These are phyloP conservation scores for Meganola albula DNA, from an alignment of 2,888 invertebrate species.

Conservation along the genomic window DNA sequence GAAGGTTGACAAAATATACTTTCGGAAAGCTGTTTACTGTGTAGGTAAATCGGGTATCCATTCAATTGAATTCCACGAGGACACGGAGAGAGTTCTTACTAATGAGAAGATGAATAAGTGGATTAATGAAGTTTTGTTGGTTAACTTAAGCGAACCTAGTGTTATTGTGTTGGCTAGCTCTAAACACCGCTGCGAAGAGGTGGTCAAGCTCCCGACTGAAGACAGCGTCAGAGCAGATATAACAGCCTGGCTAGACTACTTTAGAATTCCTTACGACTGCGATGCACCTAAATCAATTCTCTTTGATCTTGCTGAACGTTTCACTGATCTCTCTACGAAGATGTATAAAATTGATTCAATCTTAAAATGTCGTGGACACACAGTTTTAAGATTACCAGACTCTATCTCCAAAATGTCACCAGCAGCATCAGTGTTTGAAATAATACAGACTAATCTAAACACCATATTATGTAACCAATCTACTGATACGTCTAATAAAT, in stretches of 20 bases:
- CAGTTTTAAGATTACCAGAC: slow-evolving; percentile 13
- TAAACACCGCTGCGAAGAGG: slow-evolving; percentile 2
- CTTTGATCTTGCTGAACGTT: slow-evolving; percentile 30
- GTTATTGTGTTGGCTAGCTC: slow-evolving; percentile 6
- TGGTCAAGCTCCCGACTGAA: slow-evolving; percentile 18
- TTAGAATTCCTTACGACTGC: slow-evolving; percentile 25
- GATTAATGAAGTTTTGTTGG: slow-evolving; percentile 3
- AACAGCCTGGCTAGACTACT: slow-evolving; percentile 30
- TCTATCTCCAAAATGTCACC: slow-evolving; percentile 14
- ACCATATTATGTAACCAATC: accelerated
- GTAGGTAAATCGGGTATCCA: slow-evolving; percentile 7
- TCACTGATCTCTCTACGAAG: background rate
- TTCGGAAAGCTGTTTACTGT: slow-evolving; percentile 6
- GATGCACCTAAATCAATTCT: slow-evolving; percentile 31
- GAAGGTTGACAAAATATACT: too few relatives aligned
- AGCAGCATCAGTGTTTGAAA: slow-evolving; percentile 7
- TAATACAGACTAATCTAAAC: slow-evolving; percentile 4
- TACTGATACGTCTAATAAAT: background rate
- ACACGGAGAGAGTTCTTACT: too few relatives aligned
- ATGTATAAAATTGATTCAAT: slow-evolving; percentile 3
- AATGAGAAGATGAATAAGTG: slow-evolving; percentile 4
- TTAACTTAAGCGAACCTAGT: slow-evolving; percentile 1
- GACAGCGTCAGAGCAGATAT: slow-evolving; percentile 24
- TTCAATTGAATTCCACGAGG: slow-evolving; percentile 1
- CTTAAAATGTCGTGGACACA: slow-evolving; percentile 14